Percentiles rank a stretch among this genome's conserved stretches.
Evolutionary conservation across 2,113 vertebrate species (phyloP).

Genomic region (Apistogramma diplotaenia): DNA sequence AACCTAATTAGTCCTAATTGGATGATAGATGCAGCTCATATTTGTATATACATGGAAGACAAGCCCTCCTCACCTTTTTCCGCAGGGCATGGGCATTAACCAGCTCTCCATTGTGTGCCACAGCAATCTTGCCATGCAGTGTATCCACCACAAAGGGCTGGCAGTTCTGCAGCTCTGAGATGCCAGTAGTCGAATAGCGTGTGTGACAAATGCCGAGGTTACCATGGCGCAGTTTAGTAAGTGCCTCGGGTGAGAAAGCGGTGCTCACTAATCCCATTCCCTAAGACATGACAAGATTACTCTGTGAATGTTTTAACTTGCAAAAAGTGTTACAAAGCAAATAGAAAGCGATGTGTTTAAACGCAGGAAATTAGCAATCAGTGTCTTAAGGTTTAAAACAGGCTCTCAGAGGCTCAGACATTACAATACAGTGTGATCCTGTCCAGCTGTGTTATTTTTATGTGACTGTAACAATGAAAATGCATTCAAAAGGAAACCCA

Average conservation of each 20-base stretch:
- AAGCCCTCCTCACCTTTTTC: constrained; percentile 78
- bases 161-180: constrained; percentile 95
- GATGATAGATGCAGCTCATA: not conserved
- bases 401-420: not conserved
- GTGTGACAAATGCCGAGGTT: constrained; percentile 97
- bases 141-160: constrained; percentile 99
- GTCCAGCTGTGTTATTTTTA: not conserved
- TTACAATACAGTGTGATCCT: not conserved
- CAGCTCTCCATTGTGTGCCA: constrained; percentile 96
- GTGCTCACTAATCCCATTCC: constrained; percentile 95
- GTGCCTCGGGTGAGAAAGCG: constrained; percentile 87
- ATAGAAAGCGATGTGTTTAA: not conserved
- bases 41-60: not conserved
- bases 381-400: not conserved
- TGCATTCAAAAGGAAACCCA: not conserved
- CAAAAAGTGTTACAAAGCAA: not conserved
- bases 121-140: constrained; percentile 94
- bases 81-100: constrained; percentile 86
- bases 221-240: constrained; percentile 88
- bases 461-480: not conserved
- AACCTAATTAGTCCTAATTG: not conserved
- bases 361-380: not conserved
- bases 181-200: constrained; percentile 92
- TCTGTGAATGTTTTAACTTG: not conserved
- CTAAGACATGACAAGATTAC: constrained; percentile 63